Conservation (phyloP, 2,888 invertebrate genomes). For the Volucella zonaria region DNA sequence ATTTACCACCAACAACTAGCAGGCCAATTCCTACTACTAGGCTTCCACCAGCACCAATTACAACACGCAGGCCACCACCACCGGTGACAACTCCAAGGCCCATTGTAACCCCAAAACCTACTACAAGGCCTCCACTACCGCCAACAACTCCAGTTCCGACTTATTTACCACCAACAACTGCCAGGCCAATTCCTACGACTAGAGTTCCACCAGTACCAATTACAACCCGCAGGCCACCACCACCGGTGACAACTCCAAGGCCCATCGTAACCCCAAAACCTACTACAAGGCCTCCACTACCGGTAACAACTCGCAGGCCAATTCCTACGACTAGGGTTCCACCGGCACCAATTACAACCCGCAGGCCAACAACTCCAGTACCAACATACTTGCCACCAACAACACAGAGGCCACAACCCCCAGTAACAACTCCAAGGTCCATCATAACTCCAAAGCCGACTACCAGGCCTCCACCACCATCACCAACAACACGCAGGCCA, state of each 20-base stretch:
- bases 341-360: conserved; percentile 15
- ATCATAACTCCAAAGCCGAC: conserved; percentile 39
- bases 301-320: neutral
- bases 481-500: conserved; percentile 54
- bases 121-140: too few species aligned
- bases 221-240: conserved; percentile 69
- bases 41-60: conserved; percentile 2
- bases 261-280: too few species aligned
- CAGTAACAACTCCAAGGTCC: conserved; percentile 44
- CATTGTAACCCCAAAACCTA: too few species aligned
- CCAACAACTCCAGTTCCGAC: conserved; percentile 32
- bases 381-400: conserved; percentile 28
- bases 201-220: conserved; percentile 8
- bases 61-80: neutral
- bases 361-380: conserved; percentile 13
- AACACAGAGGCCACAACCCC: conserved; percentile 6
- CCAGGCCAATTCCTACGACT: neutral
- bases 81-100: conserved; percentile 43
- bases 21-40: conserved; percentile 30
- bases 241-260: conserved; percentile 67
- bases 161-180: conserved; percentile 47
- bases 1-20: conserved; percentile 42
- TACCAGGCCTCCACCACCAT: conserved; percentile 74
- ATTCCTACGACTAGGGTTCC: conserved; percentile 7
- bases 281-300: neutral